Base-by-base conservation (phyloP, 2,113 vertebrate genomes). In the Melozone crissalis region DNA sequence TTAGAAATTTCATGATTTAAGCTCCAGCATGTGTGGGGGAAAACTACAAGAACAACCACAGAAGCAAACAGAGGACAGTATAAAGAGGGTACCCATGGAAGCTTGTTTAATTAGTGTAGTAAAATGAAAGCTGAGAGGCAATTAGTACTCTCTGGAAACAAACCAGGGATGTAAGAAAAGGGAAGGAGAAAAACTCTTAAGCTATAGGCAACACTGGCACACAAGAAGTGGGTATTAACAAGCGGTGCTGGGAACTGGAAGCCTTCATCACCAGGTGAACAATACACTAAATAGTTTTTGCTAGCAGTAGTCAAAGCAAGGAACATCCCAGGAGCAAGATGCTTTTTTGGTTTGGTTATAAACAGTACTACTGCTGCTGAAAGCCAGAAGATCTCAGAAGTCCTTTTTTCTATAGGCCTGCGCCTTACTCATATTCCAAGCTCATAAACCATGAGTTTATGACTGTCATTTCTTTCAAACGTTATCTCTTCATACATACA, bases 111-210 rank as follows among this genome's bases (percentile, higher is more conserved):
- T 69, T 66, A 95, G 84, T 9, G 22, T 6, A 62, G 65, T 73
- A 39, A 95, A 94, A 92, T 13, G 26, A 88, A 84, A 79, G 10
- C 68, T 91, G 47, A 91, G 63, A 83, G 11, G n/a, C 37, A 90
- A n/a, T 23, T 19, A 73, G 22, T 43, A 44, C 37, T 62, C n/a
- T 66, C n/a, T 65, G 16, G 49, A 80, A 90, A 91, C 15, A 44
- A 80, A 90, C 7, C 49, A 79, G 23, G 16, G 24, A 59, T 33
- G 8, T 49, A 88, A 87, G n/a, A 83, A 93, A 76, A 62, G 6
- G 2, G 18, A 65, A 68, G 24, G 6, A 69, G 35, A 79, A 76
- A 68, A 89, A 18, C 24, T 59, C 37, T 37, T 31, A 78, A 78
- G 14, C 69, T 82, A 44, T 10, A 68, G 33, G n/a, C 46, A 75